Percentiles rank a stretch among this genome's conserved stretches.
Conservation (phyloP, 2,888 invertebrate species). For the Adelognathus sp. region DNA sequence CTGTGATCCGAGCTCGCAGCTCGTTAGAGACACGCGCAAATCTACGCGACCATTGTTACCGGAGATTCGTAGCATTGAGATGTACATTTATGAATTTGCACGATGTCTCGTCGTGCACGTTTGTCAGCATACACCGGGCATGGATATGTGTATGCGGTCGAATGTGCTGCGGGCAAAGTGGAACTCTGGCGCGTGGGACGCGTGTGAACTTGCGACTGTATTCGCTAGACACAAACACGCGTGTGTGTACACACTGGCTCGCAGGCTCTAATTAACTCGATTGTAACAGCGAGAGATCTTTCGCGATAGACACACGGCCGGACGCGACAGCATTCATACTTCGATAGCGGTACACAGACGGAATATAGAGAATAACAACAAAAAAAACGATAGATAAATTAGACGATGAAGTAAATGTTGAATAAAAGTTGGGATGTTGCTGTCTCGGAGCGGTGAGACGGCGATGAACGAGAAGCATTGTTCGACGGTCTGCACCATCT, state of each 20-base stretch:
- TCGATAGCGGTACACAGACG: slow-evolving; percentile 5
- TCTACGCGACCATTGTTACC: slow-evolving; percentile 16
- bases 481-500: background rate
- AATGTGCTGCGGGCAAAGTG: slow-evolving; percentile 28
- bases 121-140: background rate
- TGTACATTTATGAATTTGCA: slow-evolving; percentile 23
- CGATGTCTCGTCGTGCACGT: background rate
- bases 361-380: background rate
- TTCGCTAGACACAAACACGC: background rate
- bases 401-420: slow-evolving; percentile 21
- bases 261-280: slow-evolving; percentile 58
- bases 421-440: slow-evolving; percentile 31
- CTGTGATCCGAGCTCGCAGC: slow-evolving; percentile 25
- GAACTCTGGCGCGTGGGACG: slow-evolving; percentile 65
- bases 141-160: background rate
- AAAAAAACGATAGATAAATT: slow-evolving; percentile 28
- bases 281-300: slow-evolving; percentile 55
- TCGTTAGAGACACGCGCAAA: slow-evolving; percentile 44
- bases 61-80: slow-evolving; percentile 21
- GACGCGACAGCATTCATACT: slow-evolving; percentile 18
- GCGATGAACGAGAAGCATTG: slow-evolving; percentile 15
- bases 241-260: background rate
- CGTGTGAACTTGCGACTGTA: slow-evolving; percentile 67
- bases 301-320: slow-evolving; percentile 45
- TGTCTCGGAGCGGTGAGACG: slow-evolving; percentile 25